Conservation (phyloP, 2,113 vertebrate species). For the Otolemur garnettii region DNA sequence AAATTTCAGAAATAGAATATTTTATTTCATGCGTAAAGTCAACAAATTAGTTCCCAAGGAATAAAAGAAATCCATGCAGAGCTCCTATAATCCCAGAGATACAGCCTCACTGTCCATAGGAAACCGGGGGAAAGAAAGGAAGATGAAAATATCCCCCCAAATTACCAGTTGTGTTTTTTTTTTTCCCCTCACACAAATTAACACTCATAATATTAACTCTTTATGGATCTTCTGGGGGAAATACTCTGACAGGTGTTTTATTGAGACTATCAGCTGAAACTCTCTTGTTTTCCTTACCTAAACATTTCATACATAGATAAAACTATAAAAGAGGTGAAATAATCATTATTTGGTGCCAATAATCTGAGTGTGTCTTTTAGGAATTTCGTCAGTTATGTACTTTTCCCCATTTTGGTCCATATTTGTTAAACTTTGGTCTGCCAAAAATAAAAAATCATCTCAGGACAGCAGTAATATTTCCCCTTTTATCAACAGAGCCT, state of each 20-base stretch:
- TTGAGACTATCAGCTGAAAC: background rate
- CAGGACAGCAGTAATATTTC: background rate
- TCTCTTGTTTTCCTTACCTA: background rate
- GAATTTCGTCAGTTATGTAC: background rate
- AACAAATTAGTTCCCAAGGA: slow-evolving; percentile 12
- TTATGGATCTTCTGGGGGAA: background rate
- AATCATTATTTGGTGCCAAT: background rate
- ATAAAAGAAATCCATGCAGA: background rate
- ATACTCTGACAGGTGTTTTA: background rate
- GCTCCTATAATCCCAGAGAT: background rate
- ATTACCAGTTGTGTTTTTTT: background rate
- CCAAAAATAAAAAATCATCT: slow-evolving; percentile 48
- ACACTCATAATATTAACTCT: background rate
- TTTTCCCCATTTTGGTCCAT: background rate
- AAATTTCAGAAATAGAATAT: slow-evolving; percentile 12
- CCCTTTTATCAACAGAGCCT: background rate
- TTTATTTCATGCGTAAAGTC: background rate
- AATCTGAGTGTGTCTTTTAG: background rate
- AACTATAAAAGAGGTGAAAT: background rate
- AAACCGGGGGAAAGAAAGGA: background rate
- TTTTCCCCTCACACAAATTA: slow-evolving; percentile 16
- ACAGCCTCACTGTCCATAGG: background rate
- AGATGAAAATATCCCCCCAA: background rate
- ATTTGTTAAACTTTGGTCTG: background rate
- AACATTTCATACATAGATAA: background rate